Conservation (phyloP, 2,888 invertebrate genomes). For the Erebia aethiops region DNA sequence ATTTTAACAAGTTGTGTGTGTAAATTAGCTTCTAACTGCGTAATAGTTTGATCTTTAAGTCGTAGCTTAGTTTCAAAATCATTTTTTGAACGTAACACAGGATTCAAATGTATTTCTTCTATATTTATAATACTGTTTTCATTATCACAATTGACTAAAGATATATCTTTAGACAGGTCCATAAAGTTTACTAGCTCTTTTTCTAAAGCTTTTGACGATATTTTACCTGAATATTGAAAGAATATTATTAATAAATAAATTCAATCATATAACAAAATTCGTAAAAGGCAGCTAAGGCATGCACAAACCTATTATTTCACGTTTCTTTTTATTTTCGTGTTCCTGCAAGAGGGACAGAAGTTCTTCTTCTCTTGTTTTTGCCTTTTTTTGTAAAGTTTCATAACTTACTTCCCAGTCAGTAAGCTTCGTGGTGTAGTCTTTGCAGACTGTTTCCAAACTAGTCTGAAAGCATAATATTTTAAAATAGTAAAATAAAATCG, state of each 20-base stretch:
- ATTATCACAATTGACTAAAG: constrained; percentile 62
- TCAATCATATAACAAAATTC: background rate
- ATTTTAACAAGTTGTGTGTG: constrained; percentile 56
- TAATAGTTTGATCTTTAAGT: constrained; percentile 53
- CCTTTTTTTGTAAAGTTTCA: constrained; percentile 76
- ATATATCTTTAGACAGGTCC: constrained; percentile 66
- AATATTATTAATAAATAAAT: constrained; percentile 16
- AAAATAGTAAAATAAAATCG: background rate
- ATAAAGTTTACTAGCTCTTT: constrained; percentile 56
- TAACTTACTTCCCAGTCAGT: constrained; percentile 80
- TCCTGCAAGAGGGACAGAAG: constrained; percentile 75
- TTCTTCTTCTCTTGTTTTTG: constrained; percentile 81
- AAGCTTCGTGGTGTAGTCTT: constrained; percentile 57
- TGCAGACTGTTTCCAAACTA: constrained; percentile 57
- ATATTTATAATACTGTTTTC: constrained; percentile 54
- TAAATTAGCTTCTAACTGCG: constrained; percentile 59
- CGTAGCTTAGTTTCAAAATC: constrained; percentile 56
- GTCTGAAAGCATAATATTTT: constrained; percentile 46
- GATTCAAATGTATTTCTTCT: constrained; percentile 43
- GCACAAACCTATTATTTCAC: constrained; percentile 47
- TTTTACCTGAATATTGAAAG: constrained; percentile 49
- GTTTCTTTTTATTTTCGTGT: constrained; percentile 44
- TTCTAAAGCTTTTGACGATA: constrained; percentile 46
- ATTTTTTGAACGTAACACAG: constrained; percentile 39
- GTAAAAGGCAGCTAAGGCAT: constrained; percentile 38